phyloP scores from a whole-genome alignment of 1,140 invertebrate species.

The Sminthurinus signatus region DNA sequence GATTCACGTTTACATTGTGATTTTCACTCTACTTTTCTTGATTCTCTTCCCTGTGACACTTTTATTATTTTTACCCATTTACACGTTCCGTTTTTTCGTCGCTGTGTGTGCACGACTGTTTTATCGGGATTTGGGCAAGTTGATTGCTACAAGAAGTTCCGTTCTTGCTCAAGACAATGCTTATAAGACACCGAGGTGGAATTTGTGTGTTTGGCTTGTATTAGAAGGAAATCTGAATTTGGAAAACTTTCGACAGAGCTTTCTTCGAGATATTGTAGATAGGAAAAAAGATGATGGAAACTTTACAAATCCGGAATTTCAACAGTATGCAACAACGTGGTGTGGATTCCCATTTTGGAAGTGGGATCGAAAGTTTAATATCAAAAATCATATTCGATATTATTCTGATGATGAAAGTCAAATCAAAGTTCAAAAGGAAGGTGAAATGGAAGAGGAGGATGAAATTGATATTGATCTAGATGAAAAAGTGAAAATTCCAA shows the following conservation, averaged over 20 bases:
- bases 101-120: not conserved
- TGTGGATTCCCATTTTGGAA: constrained; percentile 34
- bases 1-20: not conserved
- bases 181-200: constrained; percentile 22
- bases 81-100: constrained; percentile 11
- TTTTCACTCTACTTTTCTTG: not conserved
- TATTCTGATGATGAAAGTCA: not conserved
- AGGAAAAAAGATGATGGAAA: constrained; percentile 19
- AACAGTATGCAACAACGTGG: constrained; percentile 29
- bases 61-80: constrained; percentile 3
- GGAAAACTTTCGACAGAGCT: constrained; percentile 15
- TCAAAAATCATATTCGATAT: not conserved
- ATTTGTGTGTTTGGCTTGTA: constrained; percentile 27
- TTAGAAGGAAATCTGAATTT: constrained; percentile 29
- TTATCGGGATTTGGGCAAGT: constrained; percentile 25
- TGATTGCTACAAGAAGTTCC: constrained; percentile 24
- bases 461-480: not conserved
- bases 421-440: not conserved
- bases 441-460: not conserved
- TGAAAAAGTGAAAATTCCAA: not conserved
- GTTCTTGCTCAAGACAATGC: constrained; percentile 23
- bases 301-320: constrained; percentile 29
- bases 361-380: constrained; percentile 10
- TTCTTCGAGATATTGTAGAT: constrained; percentile 14
- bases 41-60: not conserved